Evolutionary conservation across 1,140 invertebrate species (phyloP).

Genomic region (Drosophila biarmipes): DNA sequence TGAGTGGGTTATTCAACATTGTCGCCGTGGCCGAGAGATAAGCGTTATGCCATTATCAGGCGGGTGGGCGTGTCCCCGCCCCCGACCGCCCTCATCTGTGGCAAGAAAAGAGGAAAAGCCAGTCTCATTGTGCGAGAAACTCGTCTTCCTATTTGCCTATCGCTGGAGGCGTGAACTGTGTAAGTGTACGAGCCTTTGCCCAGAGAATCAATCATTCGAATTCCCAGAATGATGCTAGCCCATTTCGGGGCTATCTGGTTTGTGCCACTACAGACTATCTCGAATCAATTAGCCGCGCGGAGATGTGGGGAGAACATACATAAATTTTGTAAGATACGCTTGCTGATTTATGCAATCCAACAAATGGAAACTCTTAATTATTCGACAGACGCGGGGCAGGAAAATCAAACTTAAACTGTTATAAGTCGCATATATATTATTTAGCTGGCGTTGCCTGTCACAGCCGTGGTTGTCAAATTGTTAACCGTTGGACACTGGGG

Average conservation of each 20-base stretch:
- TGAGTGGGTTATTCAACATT: conserved; percentile 40
- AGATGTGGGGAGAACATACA: not conserved
- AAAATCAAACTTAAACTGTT: conserved; percentile 52
- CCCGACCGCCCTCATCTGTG: conserved; percentile 14
- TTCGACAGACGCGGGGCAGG: conserved; percentile 9
- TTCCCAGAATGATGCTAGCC: conserved; percentile 36
- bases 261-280: conserved; percentile 18
- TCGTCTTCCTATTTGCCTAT: conserved; percentile 17
- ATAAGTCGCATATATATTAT: conserved; percentile 51
- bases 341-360: conserved; percentile 42
- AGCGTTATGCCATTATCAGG: conserved; percentile 29
- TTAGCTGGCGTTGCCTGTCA: conserved; percentile 51
- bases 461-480: conserved; percentile 52
- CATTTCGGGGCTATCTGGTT: conserved; percentile 7
- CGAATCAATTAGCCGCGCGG: conserved; percentile 36
- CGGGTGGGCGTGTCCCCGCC: conserved; percentile 14
- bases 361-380: conserved; percentile 52
- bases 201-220: conserved; percentile 7
- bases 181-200: conserved; percentile 18
- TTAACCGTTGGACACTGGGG: conserved; percentile 47
- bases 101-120: conserved; percentile 16
- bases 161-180: conserved; percentile 9
- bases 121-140: conserved; percentile 17
- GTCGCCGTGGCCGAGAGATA: conserved; percentile 39
- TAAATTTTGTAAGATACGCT: conserved; percentile 17